Evolutionary conservation across 2,888 invertebrate species (phyloP), one percentile per base, ranked within the genome.

Genomic region (Hypomecis punctinalis): DNA sequence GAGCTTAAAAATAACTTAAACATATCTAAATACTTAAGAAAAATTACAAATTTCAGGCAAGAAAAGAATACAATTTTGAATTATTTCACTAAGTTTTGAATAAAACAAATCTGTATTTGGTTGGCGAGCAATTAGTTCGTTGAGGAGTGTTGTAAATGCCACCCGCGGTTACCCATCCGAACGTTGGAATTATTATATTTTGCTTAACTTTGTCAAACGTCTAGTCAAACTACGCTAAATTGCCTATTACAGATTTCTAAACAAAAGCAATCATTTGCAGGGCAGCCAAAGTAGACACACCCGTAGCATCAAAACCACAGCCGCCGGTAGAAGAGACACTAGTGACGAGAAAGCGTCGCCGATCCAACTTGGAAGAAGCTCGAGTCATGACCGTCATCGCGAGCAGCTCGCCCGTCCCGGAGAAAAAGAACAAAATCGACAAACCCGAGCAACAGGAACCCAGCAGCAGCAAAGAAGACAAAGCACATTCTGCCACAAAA

Each of bases 341-440:
- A 0, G 63, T 70, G 6, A 70, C 81, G 4, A 85, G 85, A 70
- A 92, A 91, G 74, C 85, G 92, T n/a, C 85, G 90, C 3, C 81
- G 85, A 0, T 91, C 92, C 0, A 78, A 82, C 1, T 67, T 88
- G 7, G 88, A 88, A 56, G 91, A 89, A 70, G 83, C 86, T 0
- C 10, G 6, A 40, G 76, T 83, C 5, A 72, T 86, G 13, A 86
- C 86, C 2, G 79, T 85, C 8, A 75, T 88, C 39, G 85, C 85
- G 13, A 74, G 66, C 13, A 76, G 49, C 40, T 6, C 8, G 33
- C n/a, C 33, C 6, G 4, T 70, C 8, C 73, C 63, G 59, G 82
- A 81, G 36, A 91, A 89, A 74, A 78, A 80, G 47, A 83, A 73
- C 62, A 80, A 73, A 51, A 37, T 52, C 10, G 69, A 76, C 8